A percentile compares a stretch with the other conserved stretches of the same genome.
phyloP scores from a whole-genome alignment of 2,888 invertebrate species.

The Heteromyza rotundicornis region DNA sequence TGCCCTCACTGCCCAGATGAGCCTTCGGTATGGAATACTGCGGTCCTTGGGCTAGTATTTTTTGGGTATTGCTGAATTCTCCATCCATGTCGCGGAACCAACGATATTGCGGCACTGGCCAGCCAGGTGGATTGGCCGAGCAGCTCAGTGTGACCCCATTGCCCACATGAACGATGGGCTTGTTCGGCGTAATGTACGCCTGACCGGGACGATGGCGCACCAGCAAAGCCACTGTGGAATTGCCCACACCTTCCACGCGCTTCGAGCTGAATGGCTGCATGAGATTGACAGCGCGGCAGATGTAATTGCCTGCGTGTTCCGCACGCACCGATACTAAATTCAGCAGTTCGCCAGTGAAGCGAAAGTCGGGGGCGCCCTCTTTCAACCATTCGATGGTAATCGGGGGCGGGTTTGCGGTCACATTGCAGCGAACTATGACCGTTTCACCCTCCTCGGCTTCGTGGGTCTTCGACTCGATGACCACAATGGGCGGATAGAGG shows the following conservation, averaged over 20 bases:
- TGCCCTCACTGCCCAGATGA: slow-evolving; percentile 83
- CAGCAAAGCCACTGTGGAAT: slow-evolving; percentile 80
- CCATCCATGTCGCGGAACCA: slow-evolving; percentile 84
- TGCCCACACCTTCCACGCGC: slow-evolving; percentile 76
- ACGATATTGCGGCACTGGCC: slow-evolving; percentile 87
- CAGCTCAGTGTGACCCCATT: slow-evolving; percentile 85
- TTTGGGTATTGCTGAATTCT: slow-evolving; percentile 66
- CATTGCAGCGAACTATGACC: slow-evolving; percentile 84
- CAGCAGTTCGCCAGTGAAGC: slow-evolving; percentile 78
- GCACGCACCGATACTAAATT: slow-evolving; percentile 80
- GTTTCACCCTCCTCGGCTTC: slow-evolving; percentile 87
- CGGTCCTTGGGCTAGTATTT: slow-evolving; percentile 78
- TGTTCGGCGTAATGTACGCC: slow-evolving; percentile 81
- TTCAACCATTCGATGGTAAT: slow-evolving; percentile 85
- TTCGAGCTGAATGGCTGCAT: slow-evolving; percentile 76
- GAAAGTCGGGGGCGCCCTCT: slow-evolving; percentile 83
- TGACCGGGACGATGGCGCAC: slow-evolving; percentile 89
- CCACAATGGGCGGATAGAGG: slow-evolving; percentile 81
- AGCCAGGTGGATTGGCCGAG: slow-evolving; percentile 86
- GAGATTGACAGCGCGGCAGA: slow-evolving; percentile 85
- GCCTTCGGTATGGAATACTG: slow-evolving; percentile 86
- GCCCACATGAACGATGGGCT: slow-evolving; percentile 84
- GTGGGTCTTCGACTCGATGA: slow-evolving; percentile 79
- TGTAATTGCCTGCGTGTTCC: slow-evolving; percentile 86
- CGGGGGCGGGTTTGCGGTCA: slow-evolving; percentile 85